A percentile compares a stretch with the other conserved stretches of the same genome.
Conservation (phyloP, 2,888 invertebrate genomes). For the Esperia sulphurella region DNA sequence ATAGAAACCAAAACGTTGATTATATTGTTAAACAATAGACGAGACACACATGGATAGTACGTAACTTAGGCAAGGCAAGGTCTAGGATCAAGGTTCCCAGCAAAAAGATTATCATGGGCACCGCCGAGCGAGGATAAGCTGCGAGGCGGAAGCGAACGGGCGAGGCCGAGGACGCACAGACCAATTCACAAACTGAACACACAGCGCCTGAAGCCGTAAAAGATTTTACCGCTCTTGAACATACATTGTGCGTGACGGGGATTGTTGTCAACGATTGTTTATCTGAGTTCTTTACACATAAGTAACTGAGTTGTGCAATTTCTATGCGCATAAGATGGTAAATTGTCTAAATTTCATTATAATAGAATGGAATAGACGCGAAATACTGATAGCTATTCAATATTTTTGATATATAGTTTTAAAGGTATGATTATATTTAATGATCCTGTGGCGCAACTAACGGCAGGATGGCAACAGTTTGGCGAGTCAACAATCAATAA, state of each 20-base stretch:
- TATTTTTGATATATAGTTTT: too few relatives aligned
- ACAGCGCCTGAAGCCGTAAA: slow-evolving; percentile 7
- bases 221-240: not conserved
- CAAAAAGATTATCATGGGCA: slow-evolving; percentile 73
- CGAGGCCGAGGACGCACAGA: slow-evolving; percentile 72
- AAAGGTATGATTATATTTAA: too few relatives aligned
- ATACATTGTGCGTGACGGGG: too few relatives aligned
- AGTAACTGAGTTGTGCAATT: too few relatives aligned
- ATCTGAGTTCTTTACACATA: too few relatives aligned
- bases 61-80: slow-evolving; percentile 41
- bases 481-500: slow-evolving; percentile 3
- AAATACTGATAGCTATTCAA: too few relatives aligned
- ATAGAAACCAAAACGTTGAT: slow-evolving; percentile 61
- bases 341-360: too few relatives aligned
- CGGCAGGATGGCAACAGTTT: not conserved
- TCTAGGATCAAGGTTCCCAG: slow-evolving; percentile 67
- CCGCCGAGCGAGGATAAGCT: slow-evolving; percentile 70
- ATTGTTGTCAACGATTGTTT: too few relatives aligned
- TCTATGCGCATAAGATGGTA: too few relatives aligned
- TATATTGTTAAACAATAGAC: slow-evolving; percentile 47
- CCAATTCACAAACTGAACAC: slow-evolving; percentile 67
- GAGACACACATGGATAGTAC: slow-evolving; percentile 31
- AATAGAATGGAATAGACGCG: too few relatives aligned
- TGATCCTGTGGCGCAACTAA: too few relatives aligned
- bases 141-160: slow-evolving; percentile 67